Conservation (phyloP, 1,140 invertebrate genomes). For the Hylaeus volcanicus region DNA sequence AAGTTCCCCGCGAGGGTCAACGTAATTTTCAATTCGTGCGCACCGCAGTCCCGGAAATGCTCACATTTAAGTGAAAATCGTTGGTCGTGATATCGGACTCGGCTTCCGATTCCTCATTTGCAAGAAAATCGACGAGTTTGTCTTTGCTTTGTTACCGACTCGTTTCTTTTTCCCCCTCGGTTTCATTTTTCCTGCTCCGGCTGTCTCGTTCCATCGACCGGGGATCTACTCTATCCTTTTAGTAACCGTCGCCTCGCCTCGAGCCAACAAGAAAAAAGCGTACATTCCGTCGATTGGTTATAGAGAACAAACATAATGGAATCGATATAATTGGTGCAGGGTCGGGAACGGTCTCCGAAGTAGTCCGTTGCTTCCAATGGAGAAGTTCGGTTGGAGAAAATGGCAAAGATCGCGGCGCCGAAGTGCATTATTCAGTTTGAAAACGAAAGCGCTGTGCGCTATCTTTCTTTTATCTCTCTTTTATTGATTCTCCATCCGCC, state of each 20-base stretch:
- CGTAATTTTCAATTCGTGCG: slow-evolving; percentile 13
- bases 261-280: slow-evolving; percentile 9
- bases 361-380: slow-evolving; percentile 11
- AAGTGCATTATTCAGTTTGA: slow-evolving; percentile 56
- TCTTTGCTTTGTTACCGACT: slow-evolving; percentile 43
- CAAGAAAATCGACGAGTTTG: slow-evolving; percentile 43
- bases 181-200: neutral
- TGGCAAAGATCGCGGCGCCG: slow-evolving; percentile 43
- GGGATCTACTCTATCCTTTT: neutral
- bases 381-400: slow-evolving; percentile 48
- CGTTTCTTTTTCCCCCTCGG: neutral
- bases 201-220: neutral
- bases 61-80: slow-evolving; percentile 37
- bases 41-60: neutral
- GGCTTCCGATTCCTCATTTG: slow-evolving; percentile 31
- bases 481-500: neutral
- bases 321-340: slow-evolving; percentile 61
- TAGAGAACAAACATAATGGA: slow-evolving; percentile 56
- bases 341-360: neutral
- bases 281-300: slow-evolving; percentile 60
- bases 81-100: slow-evolving; percentile 20
- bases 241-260: slow-evolving; percentile 19
- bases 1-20: neutral
- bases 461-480: slow-evolving; percentile 21
- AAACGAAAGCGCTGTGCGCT: slow-evolving; percentile 40